Percentiles rank a stretch among this genome's conserved stretches.
Evolutionary conservation across 1,140 invertebrate genomes (phyloP).

Genomic region (Drosophila suzukii): DNA sequence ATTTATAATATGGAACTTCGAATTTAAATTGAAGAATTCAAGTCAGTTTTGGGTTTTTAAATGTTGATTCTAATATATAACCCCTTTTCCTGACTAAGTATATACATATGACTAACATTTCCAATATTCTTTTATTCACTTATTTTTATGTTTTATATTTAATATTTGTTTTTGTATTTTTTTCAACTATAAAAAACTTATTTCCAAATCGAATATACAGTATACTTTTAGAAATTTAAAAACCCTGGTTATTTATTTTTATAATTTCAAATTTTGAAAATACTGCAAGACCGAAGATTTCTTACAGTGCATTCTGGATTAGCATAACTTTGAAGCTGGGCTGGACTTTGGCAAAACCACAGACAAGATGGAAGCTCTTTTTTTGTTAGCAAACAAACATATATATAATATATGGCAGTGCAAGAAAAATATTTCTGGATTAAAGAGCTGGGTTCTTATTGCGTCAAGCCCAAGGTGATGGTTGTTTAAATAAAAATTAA

Average conservation of each 20-base stretch:
- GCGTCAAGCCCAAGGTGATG: background rate
- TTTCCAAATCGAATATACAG: too few species aligned
- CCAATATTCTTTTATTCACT: too few species aligned
- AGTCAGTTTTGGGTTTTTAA: too few species aligned
- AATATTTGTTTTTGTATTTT: too few species aligned
- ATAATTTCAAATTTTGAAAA: background rate
- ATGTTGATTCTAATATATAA: too few species aligned
- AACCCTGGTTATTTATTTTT: too few species aligned
- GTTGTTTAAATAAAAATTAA: background rate
- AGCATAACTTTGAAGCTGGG: conserved; percentile 27
- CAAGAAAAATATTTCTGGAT: background rate
- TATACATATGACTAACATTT: too few species aligned
- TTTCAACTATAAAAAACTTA: too few species aligned
- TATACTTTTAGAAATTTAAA: too few species aligned
- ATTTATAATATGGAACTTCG: background rate
- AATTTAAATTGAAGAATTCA: too few species aligned
- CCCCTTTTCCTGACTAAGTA: too few species aligned
- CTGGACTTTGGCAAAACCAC: conserved; percentile 18
- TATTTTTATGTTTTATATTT: too few species aligned
- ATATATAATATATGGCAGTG: background rate
- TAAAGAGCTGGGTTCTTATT: background rate
- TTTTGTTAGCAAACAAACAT: conserved; percentile 1
- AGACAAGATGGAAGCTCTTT: conserved; percentile 34
- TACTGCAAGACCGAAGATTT: background rate
- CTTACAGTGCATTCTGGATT: conserved; percentile 3